Conservation (phyloP, 2,888 invertebrate genomes). For the Arrhopalites spinosus region DNA sequence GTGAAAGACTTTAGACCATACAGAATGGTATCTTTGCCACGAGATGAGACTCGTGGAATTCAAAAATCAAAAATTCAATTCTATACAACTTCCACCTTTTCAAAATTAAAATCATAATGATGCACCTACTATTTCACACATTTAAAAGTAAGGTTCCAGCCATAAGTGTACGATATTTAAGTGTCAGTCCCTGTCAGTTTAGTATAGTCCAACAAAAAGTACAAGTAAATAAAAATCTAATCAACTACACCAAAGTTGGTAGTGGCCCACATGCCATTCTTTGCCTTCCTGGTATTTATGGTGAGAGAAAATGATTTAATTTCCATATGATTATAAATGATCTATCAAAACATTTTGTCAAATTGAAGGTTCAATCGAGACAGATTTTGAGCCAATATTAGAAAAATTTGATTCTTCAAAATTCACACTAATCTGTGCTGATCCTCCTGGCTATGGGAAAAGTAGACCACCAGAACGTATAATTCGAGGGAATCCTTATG, state of each 20-base stretch:
- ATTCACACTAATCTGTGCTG: conserved; percentile 74
- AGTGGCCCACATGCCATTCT: conserved; percentile 6
- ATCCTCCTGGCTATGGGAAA: conserved; percentile 63
- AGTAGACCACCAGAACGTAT: conserved; percentile 44
- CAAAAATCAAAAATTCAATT: too few relatives aligned
- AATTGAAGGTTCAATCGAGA: conserved; percentile 10
- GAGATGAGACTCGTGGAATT: too few relatives aligned
- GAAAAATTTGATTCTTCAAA: conserved; percentile 65
- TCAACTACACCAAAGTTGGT: conserved; percentile 13
- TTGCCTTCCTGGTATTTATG: conserved; percentile 19
- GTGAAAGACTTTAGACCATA: too few relatives aligned
- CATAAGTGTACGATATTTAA: too few relatives aligned
- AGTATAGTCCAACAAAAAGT: background rate
- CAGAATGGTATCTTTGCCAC: too few relatives aligned
- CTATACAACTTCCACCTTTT: too few relatives aligned
- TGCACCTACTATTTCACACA: too few relatives aligned
- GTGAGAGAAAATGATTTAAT: conserved; percentile 5
- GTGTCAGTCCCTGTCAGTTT: background rate
- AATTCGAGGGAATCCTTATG: background rate
- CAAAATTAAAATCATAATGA: too few relatives aligned
- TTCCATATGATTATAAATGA: background rate
- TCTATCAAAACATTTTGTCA: background rate
- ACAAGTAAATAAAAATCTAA: background rate
- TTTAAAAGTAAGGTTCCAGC: too few relatives aligned
- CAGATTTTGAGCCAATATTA: conserved; percentile 46